These are phyloP conservation scores for Orthosia incerta DNA, from an alignment of 2,888 invertebrate genomes.

Conservation along the genomic window DNA sequence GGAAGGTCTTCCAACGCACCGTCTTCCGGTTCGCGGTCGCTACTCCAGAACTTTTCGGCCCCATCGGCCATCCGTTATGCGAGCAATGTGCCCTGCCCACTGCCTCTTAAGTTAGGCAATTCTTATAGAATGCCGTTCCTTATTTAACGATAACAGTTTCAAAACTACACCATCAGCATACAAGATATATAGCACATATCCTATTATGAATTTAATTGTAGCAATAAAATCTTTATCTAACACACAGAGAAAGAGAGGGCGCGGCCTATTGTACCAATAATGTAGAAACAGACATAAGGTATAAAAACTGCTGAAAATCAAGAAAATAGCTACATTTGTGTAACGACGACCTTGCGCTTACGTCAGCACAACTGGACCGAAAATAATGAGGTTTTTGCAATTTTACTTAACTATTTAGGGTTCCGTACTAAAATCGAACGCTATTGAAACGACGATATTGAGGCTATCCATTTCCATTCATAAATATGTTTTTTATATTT, in stretches of 20 bases:
- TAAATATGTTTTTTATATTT: no score
- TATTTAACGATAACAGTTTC: not conserved
- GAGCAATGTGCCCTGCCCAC: no score
- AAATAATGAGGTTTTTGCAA: conserved; percentile 56
- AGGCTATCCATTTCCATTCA: not conserved
- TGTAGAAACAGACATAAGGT: conserved; percentile 26
- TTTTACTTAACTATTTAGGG: conserved; percentile 40
- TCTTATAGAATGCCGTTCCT: no score
- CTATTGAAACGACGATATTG: not conserved
- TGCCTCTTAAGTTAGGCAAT: no score
- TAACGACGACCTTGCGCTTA: conserved; percentile 59
- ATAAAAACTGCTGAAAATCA: conserved; percentile 33
- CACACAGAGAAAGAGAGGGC: not conserved
- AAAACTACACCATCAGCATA: not conserved
- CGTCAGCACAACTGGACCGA: conserved; percentile 63
- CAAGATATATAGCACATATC: not conserved
- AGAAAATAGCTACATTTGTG: conserved; percentile 48
- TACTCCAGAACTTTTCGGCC: no score
- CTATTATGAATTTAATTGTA: not conserved
- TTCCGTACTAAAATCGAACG: not conserved
- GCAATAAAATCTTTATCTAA: conserved; percentile 6
- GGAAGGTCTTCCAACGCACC: no score
- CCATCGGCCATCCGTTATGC: no score
- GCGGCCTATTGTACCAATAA: not conserved
- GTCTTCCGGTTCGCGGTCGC: no score